phyloP scores from a whole-genome alignment of 2,797 vertebrate genomes.

The Muraenolepis orangiensis region DNA sequence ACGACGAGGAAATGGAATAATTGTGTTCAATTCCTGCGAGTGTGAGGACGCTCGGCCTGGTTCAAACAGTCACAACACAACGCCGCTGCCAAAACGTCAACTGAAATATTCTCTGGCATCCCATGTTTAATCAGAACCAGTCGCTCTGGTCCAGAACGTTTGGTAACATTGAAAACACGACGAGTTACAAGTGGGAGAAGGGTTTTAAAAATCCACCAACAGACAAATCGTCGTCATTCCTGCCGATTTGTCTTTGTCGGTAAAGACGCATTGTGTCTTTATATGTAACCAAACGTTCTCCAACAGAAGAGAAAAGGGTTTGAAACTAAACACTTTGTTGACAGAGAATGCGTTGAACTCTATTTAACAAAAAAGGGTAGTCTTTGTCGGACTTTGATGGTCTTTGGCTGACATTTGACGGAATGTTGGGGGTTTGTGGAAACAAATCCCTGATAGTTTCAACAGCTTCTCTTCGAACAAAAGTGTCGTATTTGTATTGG shows the following conservation, averaged over 20 bases:
- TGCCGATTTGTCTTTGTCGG: background rate
- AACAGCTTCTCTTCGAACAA: background rate
- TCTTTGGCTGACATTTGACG: background rate
- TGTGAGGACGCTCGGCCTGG: conserved; percentile 3
- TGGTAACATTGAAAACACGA: background rate
- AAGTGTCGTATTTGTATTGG: background rate
- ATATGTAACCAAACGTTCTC: background rate
- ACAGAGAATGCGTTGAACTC: background rate
- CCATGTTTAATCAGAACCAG: background rate
- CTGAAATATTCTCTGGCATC: conserved; percentile 14
- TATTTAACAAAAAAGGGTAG: background rate
- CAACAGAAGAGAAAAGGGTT: background rate
- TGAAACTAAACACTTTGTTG: background rate
- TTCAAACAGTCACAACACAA: conserved; percentile 15
- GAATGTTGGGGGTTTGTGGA: background rate
- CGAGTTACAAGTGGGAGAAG: background rate
- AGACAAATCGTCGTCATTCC: background rate
- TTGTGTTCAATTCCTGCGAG: background rate
- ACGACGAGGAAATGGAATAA: conserved; percentile 9
- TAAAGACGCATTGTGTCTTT: background rate
- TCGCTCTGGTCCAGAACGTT: conserved; percentile 2
- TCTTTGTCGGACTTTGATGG: background rate
- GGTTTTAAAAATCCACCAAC: background rate
- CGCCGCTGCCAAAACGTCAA: background rate
- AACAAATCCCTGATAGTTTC: background rate